Conservation (phyloP, 2,113 vertebrate genomes). For the Tragelaphus imberbis region DNA sequence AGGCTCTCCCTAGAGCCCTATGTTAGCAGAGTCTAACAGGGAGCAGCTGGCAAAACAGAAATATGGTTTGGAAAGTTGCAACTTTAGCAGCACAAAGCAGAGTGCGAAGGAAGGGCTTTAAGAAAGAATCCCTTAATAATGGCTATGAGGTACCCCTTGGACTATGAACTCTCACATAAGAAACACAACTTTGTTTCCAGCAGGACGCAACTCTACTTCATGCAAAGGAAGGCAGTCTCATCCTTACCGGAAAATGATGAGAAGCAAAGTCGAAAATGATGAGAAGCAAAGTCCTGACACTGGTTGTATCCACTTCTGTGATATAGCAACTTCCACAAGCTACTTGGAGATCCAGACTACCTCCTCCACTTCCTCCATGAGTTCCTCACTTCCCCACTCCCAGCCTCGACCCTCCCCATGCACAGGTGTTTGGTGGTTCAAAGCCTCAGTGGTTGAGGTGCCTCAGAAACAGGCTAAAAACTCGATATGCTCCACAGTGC, state of each 20-base stretch:
- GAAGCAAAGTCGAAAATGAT: not conserved
- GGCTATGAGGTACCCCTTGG: no score
- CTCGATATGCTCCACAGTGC: constrained; percentile 81
- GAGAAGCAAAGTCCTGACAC: not conserved
- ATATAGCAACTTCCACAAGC: not conserved
- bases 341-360: not conserved
- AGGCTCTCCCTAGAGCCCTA: no score
- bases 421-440: constrained; percentile 78
- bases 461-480: constrained; percentile 82
- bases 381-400: not conserved
- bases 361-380: not conserved
- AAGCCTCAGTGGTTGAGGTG: constrained; percentile 85
- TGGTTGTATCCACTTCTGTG: not conserved
- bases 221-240: not conserved
- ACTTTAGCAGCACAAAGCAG: not conserved
- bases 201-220: not conserved
- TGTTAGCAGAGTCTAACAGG: not conserved
- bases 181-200: not conserved
- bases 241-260: not conserved
- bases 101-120: not conserved
- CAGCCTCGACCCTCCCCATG: accelerated
- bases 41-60: not conserved
- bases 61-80: not conserved
- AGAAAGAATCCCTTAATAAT: not conserved
- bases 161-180: not conserved